These are phyloP conservation scores for Tineola bisselliella DNA, from an alignment of 2,888 invertebrate genomes.

Conservation along the genomic window DNA sequence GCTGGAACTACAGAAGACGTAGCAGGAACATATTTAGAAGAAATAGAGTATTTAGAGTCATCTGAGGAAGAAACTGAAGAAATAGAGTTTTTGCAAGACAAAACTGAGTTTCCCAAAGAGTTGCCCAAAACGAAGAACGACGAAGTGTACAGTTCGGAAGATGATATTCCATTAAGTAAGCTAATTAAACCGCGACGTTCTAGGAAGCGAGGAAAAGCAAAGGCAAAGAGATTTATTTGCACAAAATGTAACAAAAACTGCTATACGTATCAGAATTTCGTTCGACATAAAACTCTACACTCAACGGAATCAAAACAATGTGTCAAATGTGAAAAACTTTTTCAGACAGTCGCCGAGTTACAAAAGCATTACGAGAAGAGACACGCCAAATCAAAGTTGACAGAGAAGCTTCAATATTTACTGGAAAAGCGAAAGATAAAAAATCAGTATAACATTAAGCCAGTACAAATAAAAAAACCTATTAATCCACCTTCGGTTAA, in stretches of 20 bases:
- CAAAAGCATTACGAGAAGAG: slow-evolving; percentile 29
- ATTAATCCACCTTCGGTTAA: slow-evolving; percentile 28
- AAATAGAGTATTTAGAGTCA: background rate
- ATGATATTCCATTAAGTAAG: no score
- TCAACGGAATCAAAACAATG: slow-evolving; percentile 33
- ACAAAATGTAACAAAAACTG: slow-evolving; percentile 43
- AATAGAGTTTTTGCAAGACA: background rate
- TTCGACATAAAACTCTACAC: slow-evolving; percentile 45
- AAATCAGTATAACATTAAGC: background rate
- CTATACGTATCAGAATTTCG: slow-evolving; percentile 47
- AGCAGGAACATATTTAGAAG: no score
- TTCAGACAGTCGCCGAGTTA: slow-evolving; percentile 30
- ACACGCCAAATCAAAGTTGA: slow-evolving; percentile 40
- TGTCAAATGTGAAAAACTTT: slow-evolving; percentile 38
- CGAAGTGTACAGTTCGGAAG: no score
- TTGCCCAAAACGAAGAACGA: no score
- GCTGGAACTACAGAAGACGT: background rate
- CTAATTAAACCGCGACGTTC: no score
- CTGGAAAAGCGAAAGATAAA: slow-evolving; percentile 33
- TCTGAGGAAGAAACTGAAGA: background rate
- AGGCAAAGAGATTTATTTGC: slow-evolving; percentile 25
- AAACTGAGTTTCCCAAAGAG: background rate
- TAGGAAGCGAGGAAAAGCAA: background rate
- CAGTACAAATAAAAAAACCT: slow-evolving; percentile 19
- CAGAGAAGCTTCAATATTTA: slow-evolving; percentile 43